A percentile compares a stretch with the other conserved stretches of the same genome.
Conservation (phyloP, 2,113 vertebrate species). For the Ceratotherium simum region DNA sequence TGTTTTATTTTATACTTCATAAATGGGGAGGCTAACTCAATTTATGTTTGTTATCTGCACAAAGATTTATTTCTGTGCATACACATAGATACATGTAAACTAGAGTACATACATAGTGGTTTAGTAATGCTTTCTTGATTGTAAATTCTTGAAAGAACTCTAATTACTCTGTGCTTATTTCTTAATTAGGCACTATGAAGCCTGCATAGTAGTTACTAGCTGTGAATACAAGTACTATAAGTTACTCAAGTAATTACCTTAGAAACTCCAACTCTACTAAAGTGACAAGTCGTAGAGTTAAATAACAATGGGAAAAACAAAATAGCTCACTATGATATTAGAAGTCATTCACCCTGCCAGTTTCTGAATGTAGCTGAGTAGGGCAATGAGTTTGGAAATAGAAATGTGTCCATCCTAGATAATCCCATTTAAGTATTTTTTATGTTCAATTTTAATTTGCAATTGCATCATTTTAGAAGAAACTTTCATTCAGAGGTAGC, state of each 20-base stretch:
- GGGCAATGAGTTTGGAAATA: background rate
- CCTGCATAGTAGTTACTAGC: background rate
- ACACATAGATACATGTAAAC: background rate
- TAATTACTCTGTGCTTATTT: slow-evolving; percentile 47
- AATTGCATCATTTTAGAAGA: background rate
- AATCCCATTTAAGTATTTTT: background rate
- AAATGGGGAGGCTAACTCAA: background rate
- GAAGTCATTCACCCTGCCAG: background rate
- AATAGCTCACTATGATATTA: background rate
- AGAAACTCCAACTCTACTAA: background rate
- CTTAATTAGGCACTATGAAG: slow-evolving; percentile 49
- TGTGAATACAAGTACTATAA: slow-evolving; percentile 28
- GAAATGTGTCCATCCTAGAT: background rate
- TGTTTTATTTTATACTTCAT: slow-evolving; percentile 10
- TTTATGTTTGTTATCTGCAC: background rate
- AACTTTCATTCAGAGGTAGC: background rate
- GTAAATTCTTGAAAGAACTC: slow-evolving; percentile 41
- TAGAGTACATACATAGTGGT: background rate
- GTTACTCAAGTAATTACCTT: slow-evolving; percentile 8
- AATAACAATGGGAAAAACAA: slow-evolving; percentile 43
- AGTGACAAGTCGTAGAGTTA: background rate
- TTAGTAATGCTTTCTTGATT: slow-evolving; percentile 33
- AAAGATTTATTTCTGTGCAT: slow-evolving; percentile 33
- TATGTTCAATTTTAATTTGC: slow-evolving; percentile 44
- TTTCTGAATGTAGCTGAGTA: background rate